Evolutionary conservation across 2,113 vertebrate genomes (phyloP), one percentile per base, ranked within the genome.

Genomic region (Proterorhinus semilunaris): DNA sequence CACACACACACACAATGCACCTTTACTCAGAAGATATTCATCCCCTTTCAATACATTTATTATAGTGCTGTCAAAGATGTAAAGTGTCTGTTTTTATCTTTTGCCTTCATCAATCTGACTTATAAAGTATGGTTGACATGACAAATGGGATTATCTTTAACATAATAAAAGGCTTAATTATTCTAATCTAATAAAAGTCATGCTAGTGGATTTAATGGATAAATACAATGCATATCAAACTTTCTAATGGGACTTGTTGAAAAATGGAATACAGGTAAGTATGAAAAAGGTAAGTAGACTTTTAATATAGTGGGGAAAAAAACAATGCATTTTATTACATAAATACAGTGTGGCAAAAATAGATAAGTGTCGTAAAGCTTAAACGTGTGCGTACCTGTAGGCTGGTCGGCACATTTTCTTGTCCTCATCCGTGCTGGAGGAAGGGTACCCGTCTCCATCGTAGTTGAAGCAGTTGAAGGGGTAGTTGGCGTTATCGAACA

Each of bases 381-480:
- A n/a, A 62, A 45, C 42, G 7, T 4, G 0, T 13, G 16, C 78
- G 0, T 94, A 98, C 98, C 98, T 99, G 94, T 99, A 99, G 0
- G 98, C 97, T 0, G 98, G 98, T 89, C 98, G 78, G 45, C 95
- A 96, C 88, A 97, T 95, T 81, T 95, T 95, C 91, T 96, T 96
- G 67, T 96, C 95, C n/a, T 96, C 94, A 0, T 98, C 96, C 0
- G 95, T 94, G 82, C 94, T 95, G 81, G 95, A 95, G 10, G 95
- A 91, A 8, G 96, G 97, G 74, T 95, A 96, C 73, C 95, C 96
- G 17, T 98, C 96, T 8, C 95, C 94, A 62, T 98, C 95, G 13
- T 99, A 95, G 83, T 98, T 97, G 78, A 99, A 99, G 71, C 98
- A 99, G 89, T 99, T 99, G 72, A 98, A 99, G 67, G 98, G 97